Percentiles rank a stretch among this genome's conserved stretches.
Evolutionary conservation across 2,888 invertebrate species (phyloP).

Genomic region (Crepidodera aurea): DNA sequence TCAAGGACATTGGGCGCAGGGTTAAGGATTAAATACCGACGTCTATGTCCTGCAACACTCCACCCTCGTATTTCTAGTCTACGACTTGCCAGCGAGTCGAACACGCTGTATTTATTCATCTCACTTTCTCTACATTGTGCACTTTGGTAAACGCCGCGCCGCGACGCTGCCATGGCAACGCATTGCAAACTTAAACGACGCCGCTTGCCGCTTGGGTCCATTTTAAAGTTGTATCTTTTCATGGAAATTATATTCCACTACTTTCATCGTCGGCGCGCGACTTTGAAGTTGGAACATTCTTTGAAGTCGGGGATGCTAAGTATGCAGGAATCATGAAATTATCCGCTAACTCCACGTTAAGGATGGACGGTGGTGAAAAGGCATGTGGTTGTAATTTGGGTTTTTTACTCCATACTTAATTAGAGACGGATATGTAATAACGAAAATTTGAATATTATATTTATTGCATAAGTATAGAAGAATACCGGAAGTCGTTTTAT

Average conservation of each 20-base stretch:
- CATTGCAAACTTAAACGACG: conserved; percentile 41
- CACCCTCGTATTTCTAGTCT: conserved; percentile 39
- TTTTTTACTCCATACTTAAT: too few relatives aligned
- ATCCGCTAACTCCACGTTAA: neutral
- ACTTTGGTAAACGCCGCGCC: conserved; percentile 50
- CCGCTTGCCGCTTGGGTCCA: conserved; percentile 43
- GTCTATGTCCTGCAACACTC: conserved; percentile 1
- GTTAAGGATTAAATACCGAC: too few relatives aligned
- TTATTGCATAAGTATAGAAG: too few relatives aligned
- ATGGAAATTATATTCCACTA: conserved; percentile 41
- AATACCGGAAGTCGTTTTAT: too few relatives aligned
- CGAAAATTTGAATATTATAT: too few relatives aligned
- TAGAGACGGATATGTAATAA: too few relatives aligned
- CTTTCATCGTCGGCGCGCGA: conserved; percentile 4
- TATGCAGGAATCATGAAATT: neutral
- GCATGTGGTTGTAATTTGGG: too few relatives aligned
- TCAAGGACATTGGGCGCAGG: too few relatives aligned
- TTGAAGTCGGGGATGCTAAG: conserved; percentile 4
- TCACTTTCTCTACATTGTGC: conserved; percentile 57
- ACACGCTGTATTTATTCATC: conserved; percentile 59
- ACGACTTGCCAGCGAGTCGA: conserved; percentile 52
- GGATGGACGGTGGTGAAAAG: neutral
- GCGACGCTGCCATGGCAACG: conserved; percentile 54
- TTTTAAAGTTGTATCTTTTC: conserved; percentile 42
- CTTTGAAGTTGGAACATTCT: conserved; percentile 22